Evolutionary conservation across 2,888 invertebrate species (phyloP), one percentile per base, ranked within the genome.

Genomic region (Seira sanloemensis): DNA sequence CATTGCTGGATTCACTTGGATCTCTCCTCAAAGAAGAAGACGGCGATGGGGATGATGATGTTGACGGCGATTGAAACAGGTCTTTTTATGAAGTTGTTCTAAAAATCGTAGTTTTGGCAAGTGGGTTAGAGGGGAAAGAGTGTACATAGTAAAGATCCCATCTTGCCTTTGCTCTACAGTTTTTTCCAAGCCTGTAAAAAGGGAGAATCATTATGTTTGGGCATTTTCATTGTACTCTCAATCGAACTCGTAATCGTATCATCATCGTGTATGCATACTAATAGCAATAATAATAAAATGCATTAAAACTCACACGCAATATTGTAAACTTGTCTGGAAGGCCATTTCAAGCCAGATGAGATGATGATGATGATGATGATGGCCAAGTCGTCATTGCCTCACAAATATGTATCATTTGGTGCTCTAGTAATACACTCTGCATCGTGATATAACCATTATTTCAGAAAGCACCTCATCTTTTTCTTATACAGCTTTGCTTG

Each of bases 31-130:
- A 37, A 21, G 62, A 50, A 50, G 16, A 50, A 62, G 62, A 62
- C 2, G 58, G n/a, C n/a, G 58, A 58, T 58, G 58, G n/a, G n/a
- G n/a, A n/a, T 58, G 7, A 16, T 58, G 58, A 58, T 62, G 62
- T 62, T 62, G 62, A 62, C 9, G 7, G 62, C 19, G 62, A 62
- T 62, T 67, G 74, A 74, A 74, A 79, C 73, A 66, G 80, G 80
- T 80, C 74, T 80, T 58, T 62, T 71, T 78, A 72, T 80, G 58
- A 68, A 80, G 74, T 74, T 80, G 78, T 62, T 62, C 62, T 21
- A 62, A 62, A 73, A 71, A 67, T 74, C 72, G 66, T 73, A 68
- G 67, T 65, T 72, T 78, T 80, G 79, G 79, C 68, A 74, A 67
- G 26, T 68, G 58, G 62, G n/a, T n/a, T n/a, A n/a, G n/a, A 62